A percentile compares a stretch with the other conserved stretches of the same genome.
phyloP scores from a whole-genome alignment of 2,113 vertebrate genomes.

The Willisornis vidua region DNA sequence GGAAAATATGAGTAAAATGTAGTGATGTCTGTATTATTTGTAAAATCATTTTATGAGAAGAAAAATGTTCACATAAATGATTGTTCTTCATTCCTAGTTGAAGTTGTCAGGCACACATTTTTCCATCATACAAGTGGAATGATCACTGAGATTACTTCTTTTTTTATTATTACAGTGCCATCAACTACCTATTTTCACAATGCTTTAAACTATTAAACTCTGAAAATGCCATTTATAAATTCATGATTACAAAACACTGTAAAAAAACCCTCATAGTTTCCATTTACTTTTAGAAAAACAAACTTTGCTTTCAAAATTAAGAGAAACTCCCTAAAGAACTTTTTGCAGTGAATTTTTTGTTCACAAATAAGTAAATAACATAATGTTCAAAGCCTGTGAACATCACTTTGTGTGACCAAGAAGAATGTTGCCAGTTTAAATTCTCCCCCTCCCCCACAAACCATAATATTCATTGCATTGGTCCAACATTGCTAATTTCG shows the following conservation, averaged over 20 bases:
- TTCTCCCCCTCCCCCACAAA: rapidly evolving
- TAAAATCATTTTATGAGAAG: neutral
- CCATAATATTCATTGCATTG: neutral
- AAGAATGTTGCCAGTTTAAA: neutral
- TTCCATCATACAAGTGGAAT: neutral
- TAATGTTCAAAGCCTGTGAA: neutral
- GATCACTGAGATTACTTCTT: neutral
- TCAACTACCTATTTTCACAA: neutral
- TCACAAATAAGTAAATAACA: neutral
- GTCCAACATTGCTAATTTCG: neutral
- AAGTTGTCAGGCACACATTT: neutral
- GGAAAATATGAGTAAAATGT: neutral
- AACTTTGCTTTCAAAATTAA: neutral
- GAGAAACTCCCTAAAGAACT: neutral
- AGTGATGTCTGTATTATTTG: neutral
- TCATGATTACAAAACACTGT: neutral
- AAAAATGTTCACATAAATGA: neutral
- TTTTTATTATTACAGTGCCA: neutral
- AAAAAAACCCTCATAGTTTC: neutral
- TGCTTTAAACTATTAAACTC: neutral
- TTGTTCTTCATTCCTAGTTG: neutral
- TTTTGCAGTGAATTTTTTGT: neutral
- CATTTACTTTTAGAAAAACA: neutral
- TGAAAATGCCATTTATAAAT: neutral
- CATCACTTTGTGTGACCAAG: neutral